A percentile compares a stretch with the other conserved stretches of the same genome.
Evolutionary conservation across 2,113 vertebrate species (phyloP).

Genomic region (Athene cunicularia): DNA sequence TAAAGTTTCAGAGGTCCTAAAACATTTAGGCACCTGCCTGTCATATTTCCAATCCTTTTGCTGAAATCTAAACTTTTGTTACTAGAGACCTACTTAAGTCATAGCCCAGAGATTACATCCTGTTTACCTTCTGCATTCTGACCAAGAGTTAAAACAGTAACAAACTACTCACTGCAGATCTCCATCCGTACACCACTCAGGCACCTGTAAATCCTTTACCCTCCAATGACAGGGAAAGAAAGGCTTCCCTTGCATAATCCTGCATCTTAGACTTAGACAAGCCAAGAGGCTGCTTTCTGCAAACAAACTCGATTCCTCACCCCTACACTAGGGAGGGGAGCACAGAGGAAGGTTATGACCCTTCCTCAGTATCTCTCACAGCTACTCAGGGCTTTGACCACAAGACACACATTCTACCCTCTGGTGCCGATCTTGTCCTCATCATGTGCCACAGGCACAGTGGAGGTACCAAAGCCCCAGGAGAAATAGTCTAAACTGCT

Average conservation of each 20-base stretch:
- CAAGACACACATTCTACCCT: neutral
- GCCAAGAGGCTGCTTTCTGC: neutral
- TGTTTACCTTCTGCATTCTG: neutral
- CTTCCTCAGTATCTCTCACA: neutral
- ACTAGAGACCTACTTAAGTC: neutral
- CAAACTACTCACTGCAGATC: neutral
- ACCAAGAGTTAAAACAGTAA: neutral
- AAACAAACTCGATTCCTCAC: neutral
- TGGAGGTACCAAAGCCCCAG: neutral
- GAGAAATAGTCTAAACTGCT: neutral
- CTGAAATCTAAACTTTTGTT: neutral
- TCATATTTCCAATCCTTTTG: neutral
- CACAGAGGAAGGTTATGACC: neutral
- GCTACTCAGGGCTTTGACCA: neutral
- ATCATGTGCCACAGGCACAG: neutral
- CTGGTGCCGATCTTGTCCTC: neutral
- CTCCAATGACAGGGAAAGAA: fast-evolving
- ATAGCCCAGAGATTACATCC: neutral
- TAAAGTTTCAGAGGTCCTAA: neutral
- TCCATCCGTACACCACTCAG: fast-evolving
- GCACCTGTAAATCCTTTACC: neutral
- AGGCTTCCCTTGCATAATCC: neutral
- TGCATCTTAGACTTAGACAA: neutral
- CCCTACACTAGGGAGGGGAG: neutral
- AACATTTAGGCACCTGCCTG: neutral